Evolutionary conservation across 1,140 invertebrate species (phyloP), one percentile per base, ranked within the genome.

Genomic region (Apis dorsata): DNA sequence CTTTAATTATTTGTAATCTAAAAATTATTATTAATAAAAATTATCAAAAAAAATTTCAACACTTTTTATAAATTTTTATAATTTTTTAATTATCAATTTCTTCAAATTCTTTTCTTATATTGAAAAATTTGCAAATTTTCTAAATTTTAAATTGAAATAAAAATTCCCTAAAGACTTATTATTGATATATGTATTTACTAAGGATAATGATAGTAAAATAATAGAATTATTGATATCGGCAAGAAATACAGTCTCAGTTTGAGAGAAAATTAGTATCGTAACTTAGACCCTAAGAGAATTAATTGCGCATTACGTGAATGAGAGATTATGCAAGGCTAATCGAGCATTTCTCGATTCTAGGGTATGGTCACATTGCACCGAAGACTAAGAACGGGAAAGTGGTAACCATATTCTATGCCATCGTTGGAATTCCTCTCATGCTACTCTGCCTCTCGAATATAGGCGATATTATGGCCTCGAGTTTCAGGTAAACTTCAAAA

Each of bases 341-440:
- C n/a, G 19, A 74, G 63, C 17, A 34, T 79, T 85, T 74, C 59
- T 49, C 49, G 7, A 83, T 87, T 19, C 15, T 49, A 99, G 98
- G 98, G 62, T 99, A 99, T 93, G 98, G 98, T 21, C 98, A 99
- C 92, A 98, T 99, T 72, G 97, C 98, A 0, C 98, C 98, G 1
- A 98, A 98, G 94, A 99, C 98, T 0, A 95, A 96, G 85, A 97
- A 96, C 91, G 98, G 98, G 24, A 98, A 99, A 94, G 96, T 99
- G 79, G 97, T 98, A 55, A 99, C 98, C 21, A 99, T 99, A 89
- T 97, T 99, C 91, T 99, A 99, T 94, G 98, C 98, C 53, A 98
- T 99, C 90, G 94, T 99, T 85, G 98, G 98, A 28, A 99, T 99
- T 87, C 98, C 98, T 0, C 93, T 99, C 75, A 98, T 99, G 97